Base-by-base conservation (phyloP, 1,140 invertebrate genomes). In the Macrobrachium nipponense region DNA sequence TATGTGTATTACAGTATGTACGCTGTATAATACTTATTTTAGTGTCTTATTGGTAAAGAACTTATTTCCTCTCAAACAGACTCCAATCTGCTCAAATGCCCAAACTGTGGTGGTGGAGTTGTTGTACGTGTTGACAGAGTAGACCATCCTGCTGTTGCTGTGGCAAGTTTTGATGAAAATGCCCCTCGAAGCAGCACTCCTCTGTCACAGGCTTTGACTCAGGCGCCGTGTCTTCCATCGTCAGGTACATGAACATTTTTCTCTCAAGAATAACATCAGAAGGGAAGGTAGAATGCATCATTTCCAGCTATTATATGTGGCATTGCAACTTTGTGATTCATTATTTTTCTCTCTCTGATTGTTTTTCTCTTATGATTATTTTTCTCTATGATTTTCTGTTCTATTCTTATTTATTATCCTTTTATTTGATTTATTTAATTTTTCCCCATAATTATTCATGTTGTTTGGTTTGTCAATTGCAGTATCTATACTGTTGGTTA, bases 81-180 rank as follows among this genome's bases (percentile, higher is more conserved):
- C 15, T 76, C 73, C 14, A 58, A 43, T 44, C n/a, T 62, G n/a
- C 61, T 80, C 15, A 80, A 80, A 44, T 80, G 78, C 78, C 78
- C 78, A 15, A 80, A 80, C 43, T 80, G 78, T 66, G 78, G 78
- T 15, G 78, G 78, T 7, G 78, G 78, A 14, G 61, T 80, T 7
- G 78, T 80, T 23, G 78, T 80, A 27, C 60, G 62, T 18, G 78
- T 66, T 5, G 78, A 80, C 23, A 64, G 44, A 14, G 78, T 80
- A 23, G 78, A 80, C n/a, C 78, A 80, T 20, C 78, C 78, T 5
- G 36, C 60, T 44, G 62, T 51, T 23, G 15, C 78, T 11, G 51
- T 51, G 51, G 51, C 51, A 10, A 12, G 51, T 51, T 51, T 23
- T 12, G 23, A 27, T 23, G 23, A 70, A 17, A 14, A 70, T n/a